Base-by-base conservation (phyloP, 35 echinoderm and acorn worm genomes). In the Chiridota heheva region DNA sequence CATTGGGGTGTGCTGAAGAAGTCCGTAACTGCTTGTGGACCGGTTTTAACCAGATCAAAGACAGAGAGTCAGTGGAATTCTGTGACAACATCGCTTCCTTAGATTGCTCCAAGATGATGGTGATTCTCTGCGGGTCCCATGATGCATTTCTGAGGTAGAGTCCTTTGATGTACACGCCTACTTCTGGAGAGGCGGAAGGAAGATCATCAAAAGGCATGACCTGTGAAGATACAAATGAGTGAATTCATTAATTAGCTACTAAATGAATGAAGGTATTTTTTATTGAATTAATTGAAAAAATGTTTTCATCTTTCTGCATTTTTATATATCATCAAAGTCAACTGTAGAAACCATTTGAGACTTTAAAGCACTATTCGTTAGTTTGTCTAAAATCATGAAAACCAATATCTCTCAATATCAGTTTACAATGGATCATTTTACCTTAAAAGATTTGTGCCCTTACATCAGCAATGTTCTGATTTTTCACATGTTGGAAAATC, bases 31-130 rank as follows among this genome's bases (percentile, higher is more conserved):
- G 42, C 44, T 31, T 74, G 22, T 74, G 70, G 39, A 73, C 57
- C 24, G 91, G 91, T 77, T 96, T 96, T 5, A 96, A 40, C 86
- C 91, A 89, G 32, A 89, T 62, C 1, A 90, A 17, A 12, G 91
- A 87, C 5, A 89, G 82, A 35, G 65, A 76, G 41, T 47, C 44
- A 0, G 5, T 61, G 3, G 0, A 42, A 2, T 15, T 73, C 20
- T 62, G 6, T 7, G 73, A 44, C 4, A 76, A 51, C 25, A 30
- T 20, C 28, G 61, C 20, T 16, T 72, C 67, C 8, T 62, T 86
- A 6, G 63, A 37, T 35, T 84, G 44, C 5, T 65, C 53, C 7
- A 69, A 73, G 29, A 62, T 34, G 5, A 89, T 79, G 53, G 57
- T 40, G 18, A 55, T 71, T 17, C 86, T 73, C 17, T 86, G 75